phyloP scores from a whole-genome alignment of 2,888 invertebrate species.

The Eretmocerus hayati region DNA sequence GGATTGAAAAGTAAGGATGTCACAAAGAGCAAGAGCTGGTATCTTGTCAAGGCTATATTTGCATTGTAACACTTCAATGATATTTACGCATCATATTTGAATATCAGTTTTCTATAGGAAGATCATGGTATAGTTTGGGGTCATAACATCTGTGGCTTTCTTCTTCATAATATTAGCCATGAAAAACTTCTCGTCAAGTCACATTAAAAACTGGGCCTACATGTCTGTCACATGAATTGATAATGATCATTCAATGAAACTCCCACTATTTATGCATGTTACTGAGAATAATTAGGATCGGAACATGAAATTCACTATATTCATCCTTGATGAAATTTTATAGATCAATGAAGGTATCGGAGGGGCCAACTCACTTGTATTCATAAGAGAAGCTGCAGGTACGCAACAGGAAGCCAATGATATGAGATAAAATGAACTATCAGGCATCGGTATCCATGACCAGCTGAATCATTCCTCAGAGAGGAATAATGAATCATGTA shows the following conservation, averaged over 20 bases:
- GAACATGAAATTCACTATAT: too few species aligned
- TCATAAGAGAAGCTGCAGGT: slow-evolving; percentile 50
- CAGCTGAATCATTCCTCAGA: neutral
- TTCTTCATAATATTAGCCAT: too few species aligned
- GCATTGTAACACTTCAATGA: neutral
- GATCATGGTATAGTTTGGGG: too few species aligned
- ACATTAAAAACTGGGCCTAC: too few species aligned
- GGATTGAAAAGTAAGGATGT: too few species aligned
- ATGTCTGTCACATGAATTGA: too few species aligned
- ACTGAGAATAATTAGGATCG: neutral
- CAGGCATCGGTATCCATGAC: slow-evolving; percentile 5
- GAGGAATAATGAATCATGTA: neutral
- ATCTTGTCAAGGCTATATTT: neutral
- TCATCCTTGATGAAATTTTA: slow-evolving; percentile 9
- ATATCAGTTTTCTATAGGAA: too few species aligned
- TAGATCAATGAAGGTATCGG: slow-evolving; percentile 40
- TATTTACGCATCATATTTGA: too few species aligned
- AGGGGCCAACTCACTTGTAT: slow-evolving; percentile 45
- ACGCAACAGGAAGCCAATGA: slow-evolving; percentile 48
- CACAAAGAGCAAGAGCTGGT: too few species aligned
- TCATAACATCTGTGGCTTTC: too few species aligned
- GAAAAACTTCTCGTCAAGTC: too few species aligned
- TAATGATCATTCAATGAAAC: neutral
- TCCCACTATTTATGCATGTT: neutral
- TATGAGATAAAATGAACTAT: slow-evolving; percentile 44